Conservation (phyloP, 2,797 vertebrate species). For the Urocyon cinereoargenteus region DNA sequence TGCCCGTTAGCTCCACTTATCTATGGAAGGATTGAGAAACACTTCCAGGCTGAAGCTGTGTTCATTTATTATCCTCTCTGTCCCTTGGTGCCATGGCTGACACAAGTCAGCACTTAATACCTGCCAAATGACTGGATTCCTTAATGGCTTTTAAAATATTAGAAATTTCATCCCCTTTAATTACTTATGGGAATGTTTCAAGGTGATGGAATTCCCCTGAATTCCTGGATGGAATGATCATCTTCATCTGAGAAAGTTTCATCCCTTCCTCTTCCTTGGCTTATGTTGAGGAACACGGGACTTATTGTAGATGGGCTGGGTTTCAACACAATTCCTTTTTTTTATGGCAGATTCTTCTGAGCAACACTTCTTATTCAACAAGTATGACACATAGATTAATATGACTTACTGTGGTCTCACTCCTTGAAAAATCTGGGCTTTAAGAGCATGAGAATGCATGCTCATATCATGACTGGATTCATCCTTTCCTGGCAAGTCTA, state of each 20-base stretch:
- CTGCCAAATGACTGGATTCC: neutral
- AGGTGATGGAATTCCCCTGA: neutral
- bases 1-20: fast-evolving
- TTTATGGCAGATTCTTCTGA: neutral
- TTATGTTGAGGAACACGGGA: neutral
- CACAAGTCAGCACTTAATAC: neutral
- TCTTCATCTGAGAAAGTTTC: neutral
- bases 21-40: fast-evolving
- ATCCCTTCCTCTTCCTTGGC: neutral
- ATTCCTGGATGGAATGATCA: neutral
- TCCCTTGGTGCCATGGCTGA: fast-evolving
- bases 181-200: neutral
- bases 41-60: fast-evolving
- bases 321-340: neutral
- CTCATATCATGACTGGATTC: neutral
- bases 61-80: fast-evolving
- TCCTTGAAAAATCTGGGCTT: neutral
- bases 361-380: neutral
- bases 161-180: neutral
- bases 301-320: neutral
- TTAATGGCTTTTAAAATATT: neutral
- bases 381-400: neutral
- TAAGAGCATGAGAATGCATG: neutral
- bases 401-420: neutral
- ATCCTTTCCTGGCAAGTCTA: neutral